Evolutionary conservation across 1,140 invertebrate genomes (phyloP).

Genomic region (Trichonephila inaurata): DNA sequence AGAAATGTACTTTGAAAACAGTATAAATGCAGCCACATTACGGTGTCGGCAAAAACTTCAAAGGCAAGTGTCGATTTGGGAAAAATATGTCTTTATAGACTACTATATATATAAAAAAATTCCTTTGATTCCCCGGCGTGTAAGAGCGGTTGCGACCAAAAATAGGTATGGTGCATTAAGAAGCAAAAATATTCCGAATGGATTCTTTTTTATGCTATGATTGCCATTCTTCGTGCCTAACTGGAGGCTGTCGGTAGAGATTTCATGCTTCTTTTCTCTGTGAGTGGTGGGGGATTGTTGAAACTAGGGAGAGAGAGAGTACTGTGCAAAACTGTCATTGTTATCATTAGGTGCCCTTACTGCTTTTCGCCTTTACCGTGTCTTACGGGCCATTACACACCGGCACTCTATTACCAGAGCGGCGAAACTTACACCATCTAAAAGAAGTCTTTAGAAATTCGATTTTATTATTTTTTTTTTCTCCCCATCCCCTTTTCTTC

Average conservation of each 20-base stretch:
- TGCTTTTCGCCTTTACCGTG: constrained; percentile 25
- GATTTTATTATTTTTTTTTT: background rate
- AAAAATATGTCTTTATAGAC: background rate
- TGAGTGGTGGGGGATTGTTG: constrained; percentile 7
- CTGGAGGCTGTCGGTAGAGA: constrained; percentile 48
- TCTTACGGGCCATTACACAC: constrained; percentile 59
- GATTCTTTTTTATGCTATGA: constrained; percentile 34
- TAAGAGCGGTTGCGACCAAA: constrained; percentile 33
- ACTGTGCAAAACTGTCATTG: constrained; percentile 52
- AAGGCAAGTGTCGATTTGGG: background rate
- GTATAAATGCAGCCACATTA: background rate
- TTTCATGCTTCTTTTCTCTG: constrained; percentile 61
- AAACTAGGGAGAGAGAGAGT: background rate
- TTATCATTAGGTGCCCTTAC: constrained; percentile 46
- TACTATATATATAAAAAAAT: background rate
- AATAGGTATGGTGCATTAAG: constrained; percentile 33
- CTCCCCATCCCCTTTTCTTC: background rate
- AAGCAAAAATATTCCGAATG: background rate
- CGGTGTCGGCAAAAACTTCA: background rate
- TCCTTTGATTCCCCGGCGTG: background rate
- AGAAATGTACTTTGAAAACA: background rate
- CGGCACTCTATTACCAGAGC: constrained; percentile 11
- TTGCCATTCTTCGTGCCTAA: constrained; percentile 53
- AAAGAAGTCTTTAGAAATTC: constrained; percentile 47
- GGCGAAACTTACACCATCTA: constrained; percentile 55